Base-by-base conservation (phyloP, 2,888 invertebrate species). In the Cyrtodaria siliqua region DNA sequence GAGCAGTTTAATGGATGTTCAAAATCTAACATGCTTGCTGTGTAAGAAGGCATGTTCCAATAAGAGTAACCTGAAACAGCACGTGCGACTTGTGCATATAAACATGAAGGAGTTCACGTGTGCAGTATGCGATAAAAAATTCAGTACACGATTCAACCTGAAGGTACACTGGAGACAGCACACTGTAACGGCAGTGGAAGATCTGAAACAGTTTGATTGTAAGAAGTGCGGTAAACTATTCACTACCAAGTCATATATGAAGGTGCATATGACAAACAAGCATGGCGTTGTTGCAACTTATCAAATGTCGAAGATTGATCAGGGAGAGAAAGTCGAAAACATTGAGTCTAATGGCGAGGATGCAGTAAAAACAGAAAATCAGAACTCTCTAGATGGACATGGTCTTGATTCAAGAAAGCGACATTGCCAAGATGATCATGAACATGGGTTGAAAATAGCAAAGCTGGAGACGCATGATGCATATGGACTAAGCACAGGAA, bases 121-220 rank as follows among this genome's bases (percentile, higher is more conserved):
- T 40, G 29, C 52, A 12, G 49, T 60, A n/a, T 75, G 75, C 52
- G 33, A 50, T 26, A 64, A 64, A 33, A 66, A 50, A 20, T 75
- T 69, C 29, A 75, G 69, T 38, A 75, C 75, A 8, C 69, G 60
- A 23, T 75, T 57, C 18, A 75, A 75, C 42, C 55, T 75, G 40
- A 69, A 70, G 26, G 66, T 75, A 2, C 75, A 75, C 50, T 64
- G 69, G 75, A 60, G 59, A 24, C 75, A 75, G 44, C 75, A 75
- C 55, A 4, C 63, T 12, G 42, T 53, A 9, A 38, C 47, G 16
- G 4, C 33, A 33, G 6, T 8, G 12, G 33, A 33, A 33, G 33
- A 33, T 33, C 33, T 59, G 20, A 63, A 63, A 40, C 24, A 57
- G 24, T 63, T 63, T 53, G 40, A 49, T 3, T 74, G 74, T 42